Percentiles rank a stretch among this genome's conserved stretches.
Evolutionary conservation across 2,797 vertebrate genomes (phyloP).

Genomic region (Hydrocynus forskahlii): DNA sequence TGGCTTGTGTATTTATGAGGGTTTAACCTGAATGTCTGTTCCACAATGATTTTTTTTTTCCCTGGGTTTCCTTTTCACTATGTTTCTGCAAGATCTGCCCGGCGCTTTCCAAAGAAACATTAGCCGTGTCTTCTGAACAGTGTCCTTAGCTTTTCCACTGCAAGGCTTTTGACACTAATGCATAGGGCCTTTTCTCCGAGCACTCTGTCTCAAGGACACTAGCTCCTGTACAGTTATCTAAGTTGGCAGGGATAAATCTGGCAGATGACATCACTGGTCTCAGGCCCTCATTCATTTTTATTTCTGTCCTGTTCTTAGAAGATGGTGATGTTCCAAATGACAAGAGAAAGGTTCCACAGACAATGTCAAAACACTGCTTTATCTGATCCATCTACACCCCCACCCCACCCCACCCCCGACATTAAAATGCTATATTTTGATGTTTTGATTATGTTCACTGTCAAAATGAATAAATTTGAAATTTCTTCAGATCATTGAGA

Average conservation of each 20-base stretch:
- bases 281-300: slow-evolving; percentile 81
- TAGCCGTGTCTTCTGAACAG: slow-evolving; percentile 53
- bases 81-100: slow-evolving; percentile 58
- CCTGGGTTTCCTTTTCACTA: slow-evolving; percentile 32
- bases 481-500: not conserved
- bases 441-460: not conserved
- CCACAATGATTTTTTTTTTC: slow-evolving; percentile 42
- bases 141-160: slow-evolving; percentile 71
- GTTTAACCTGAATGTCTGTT: slow-evolving; percentile 28
- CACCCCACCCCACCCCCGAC: not conserved
- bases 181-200: slow-evolving; percentile 65
- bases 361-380: slow-evolving; percentile 56
- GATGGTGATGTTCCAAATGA: slow-evolving; percentile 61
- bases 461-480: not conserved
- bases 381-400: slow-evolving; percentile 11
- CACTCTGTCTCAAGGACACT: slow-evolving; percentile 80
- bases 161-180: slow-evolving; percentile 75
- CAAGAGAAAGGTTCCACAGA: slow-evolving; percentile 36
- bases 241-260: slow-evolving; percentile 78
- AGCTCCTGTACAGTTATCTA: slow-evolving; percentile 71
- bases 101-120: slow-evolving; percentile 39
- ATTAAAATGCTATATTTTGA: not conserved
- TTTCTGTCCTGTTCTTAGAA: slow-evolving; percentile 70
- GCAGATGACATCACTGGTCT: slow-evolving; percentile 78
- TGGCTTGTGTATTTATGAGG: slow-evolving; percentile 24